Conservation (phyloP, 1,140 invertebrate genomes). For the Macrocentrus cingulum region DNA sequence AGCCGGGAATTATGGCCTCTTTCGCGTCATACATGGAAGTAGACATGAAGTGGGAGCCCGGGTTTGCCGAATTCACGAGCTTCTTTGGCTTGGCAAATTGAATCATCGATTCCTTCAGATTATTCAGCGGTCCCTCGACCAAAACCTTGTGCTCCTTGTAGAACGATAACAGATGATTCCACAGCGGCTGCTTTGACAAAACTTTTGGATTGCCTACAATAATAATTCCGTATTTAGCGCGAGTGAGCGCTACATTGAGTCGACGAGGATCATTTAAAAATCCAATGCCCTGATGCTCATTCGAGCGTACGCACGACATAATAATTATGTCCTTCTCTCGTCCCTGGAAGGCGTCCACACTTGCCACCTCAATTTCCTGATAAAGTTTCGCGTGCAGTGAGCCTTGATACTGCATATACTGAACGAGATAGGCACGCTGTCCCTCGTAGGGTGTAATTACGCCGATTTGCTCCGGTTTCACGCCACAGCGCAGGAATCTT, state of each 20-base stretch:
- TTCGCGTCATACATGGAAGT: conserved; percentile 91
- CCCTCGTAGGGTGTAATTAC: conserved; percentile 99
- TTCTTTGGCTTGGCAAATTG: conserved; percentile 98
- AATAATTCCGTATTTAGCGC: conserved; percentile 97
- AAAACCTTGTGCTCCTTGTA: conserved; percentile 98
- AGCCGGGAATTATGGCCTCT: conserved; percentile 85
- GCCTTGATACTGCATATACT: conserved; percentile 99
- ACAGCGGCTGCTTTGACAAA: conserved; percentile 94
- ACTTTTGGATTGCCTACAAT: conserved; percentile 99
- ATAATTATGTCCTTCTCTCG: conserved; percentile 99
- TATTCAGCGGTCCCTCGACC: conserved; percentile 96
- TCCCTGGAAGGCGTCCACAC: conserved; percentile 98
- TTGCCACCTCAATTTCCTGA: conserved; percentile 98
- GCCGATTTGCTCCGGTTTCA: conserved; percentile 98
- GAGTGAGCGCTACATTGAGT: conserved; percentile 96
- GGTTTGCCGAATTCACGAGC: conserved; percentile 89
- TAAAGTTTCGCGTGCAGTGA: conserved; percentile 95
- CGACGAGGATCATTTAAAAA: conserved; percentile 97
- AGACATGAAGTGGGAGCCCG: conserved; percentile 96
- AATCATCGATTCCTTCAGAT: conserved; percentile 94
- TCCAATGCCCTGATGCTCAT: conserved; percentile 92
- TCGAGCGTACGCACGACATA: conserved; percentile 92
- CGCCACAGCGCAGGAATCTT: conserved; percentile 88
- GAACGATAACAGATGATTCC: conserved; percentile 97
- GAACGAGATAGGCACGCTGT: conserved; percentile 95